Conservation (phyloP, 1,140 invertebrate genomes). For the Drosophila subobscura region DNA sequence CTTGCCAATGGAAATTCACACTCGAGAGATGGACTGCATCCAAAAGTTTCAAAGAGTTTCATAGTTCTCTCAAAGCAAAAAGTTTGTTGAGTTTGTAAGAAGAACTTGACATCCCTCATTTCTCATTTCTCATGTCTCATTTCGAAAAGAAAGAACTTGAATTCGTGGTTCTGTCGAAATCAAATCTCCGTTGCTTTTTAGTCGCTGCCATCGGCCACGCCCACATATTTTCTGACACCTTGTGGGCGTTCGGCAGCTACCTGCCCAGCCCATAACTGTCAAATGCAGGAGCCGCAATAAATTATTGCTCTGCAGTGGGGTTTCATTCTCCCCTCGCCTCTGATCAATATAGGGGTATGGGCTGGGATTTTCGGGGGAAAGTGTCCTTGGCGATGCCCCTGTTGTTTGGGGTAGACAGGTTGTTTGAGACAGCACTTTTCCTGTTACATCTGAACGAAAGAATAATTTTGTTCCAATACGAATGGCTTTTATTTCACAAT, state of each 20-base stretch:
- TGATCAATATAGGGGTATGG: conserved; percentile 31
- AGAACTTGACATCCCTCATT: no score
- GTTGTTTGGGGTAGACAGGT: conserved; percentile 13
- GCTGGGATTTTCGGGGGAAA: neutral
- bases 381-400: neutral
- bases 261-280: conserved; percentile 64
- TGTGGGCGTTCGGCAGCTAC: conserved; percentile 37
- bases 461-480: no score
- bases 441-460: no score
- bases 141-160: no score
- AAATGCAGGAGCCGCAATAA: conserved; percentile 58
- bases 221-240: conserved; percentile 34
- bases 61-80: no score
- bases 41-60: no score
- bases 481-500: no score
- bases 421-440: no score
- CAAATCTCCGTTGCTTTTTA: neutral
- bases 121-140: no score
- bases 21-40: no score
- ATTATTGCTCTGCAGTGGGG: conserved; percentile 46
- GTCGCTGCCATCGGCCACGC: neutral
- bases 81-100: no score
- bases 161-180: neutral
- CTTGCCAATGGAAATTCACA: no score
- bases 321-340: conserved; percentile 18